Base-by-base conservation (phyloP, 2,113 vertebrate species). In the Egretta garzetta region DNA sequence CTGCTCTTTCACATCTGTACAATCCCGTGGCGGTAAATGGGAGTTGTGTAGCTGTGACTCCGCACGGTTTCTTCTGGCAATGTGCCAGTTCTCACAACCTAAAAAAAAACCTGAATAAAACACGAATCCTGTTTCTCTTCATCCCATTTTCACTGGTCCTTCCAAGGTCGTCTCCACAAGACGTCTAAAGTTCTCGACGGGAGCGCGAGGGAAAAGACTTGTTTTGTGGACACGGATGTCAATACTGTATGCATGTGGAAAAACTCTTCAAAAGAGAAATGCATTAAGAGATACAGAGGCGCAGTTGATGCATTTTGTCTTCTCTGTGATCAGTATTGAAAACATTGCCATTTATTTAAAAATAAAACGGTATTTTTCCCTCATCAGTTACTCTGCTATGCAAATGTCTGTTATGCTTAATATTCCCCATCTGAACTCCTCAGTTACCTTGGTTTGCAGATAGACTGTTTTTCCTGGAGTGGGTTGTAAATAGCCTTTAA, bases 401-500 rank as follows among this genome's bases (percentile, higher is more conserved):
- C 98, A 98, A 98, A 98, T 97, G 95, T 98, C 97, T 97, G 97
- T 98, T 96, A 96, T 97, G 96, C 98, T 98, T 96, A 86, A 50
- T 95, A 96, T 86, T 96, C 94, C 96, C 94, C 93, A 89, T 96
- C 93, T 83, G 95, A 95, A 96, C 88, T 95, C 87, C 93, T 97
- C 93, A 79, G 94, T 97, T 97, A 97, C 98, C 98, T 98, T 96
- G 96, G 98, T 98, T 98, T 98, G 96, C 98, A 97, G 96, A 98
- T 98, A 88, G 97, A 98, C 98, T 98, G 95, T 97, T 98, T 98
- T 98, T 97, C 91, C 94, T 96, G 97, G 97, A 97, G 95, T 97
- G 96, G 96, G 97, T 98, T 99, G 99, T 99, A 99, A 99, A 99
- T 99, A 99, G 98, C 98, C 98, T 98, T 96, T 98, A 97, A 97